A percentile compares a stretch with the other conserved stretches of the same genome.
These are phyloP conservation scores for Polyergus mexicanus DNA, from an alignment of 1,140 invertebrate species.

Conservation along the genomic window DNA sequence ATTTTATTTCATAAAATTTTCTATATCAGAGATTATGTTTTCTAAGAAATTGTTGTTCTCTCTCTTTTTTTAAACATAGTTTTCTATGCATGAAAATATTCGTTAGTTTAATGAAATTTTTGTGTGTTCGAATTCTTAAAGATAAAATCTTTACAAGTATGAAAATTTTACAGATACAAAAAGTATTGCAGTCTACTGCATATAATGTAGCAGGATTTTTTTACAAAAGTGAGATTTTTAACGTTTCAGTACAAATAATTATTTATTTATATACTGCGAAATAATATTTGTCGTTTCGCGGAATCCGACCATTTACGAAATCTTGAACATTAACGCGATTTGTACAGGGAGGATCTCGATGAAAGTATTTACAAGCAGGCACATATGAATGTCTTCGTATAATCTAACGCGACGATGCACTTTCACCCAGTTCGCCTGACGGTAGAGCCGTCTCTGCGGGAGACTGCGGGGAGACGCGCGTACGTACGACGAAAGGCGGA, in stretches of 20 bases:
- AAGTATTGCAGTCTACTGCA: not conserved
- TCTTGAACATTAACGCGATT: not conserved
- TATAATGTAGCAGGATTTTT: not conserved
- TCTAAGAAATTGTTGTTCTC: not conserved
- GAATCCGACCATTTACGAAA: not conserved
- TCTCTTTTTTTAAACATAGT: too few species aligned
- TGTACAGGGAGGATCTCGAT: not conserved
- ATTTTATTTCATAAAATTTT: not conserved
- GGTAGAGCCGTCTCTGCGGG: slow-evolving; percentile 60
- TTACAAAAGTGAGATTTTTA: not conserved
- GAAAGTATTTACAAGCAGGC: slow-evolving; percentile 3
- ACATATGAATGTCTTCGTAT: not conserved
- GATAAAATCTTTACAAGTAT: not conserved
- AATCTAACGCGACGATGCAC: slow-evolving; percentile 8
- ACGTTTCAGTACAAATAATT: not conserved
- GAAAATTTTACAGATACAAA: not conserved
- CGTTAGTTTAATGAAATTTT: not conserved
- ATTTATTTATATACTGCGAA: not conserved
- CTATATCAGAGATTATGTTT: not conserved
- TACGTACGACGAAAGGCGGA: slow-evolving; percentile 52
- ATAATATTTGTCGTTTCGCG: not conserved
- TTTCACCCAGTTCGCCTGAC: slow-evolving; percentile 41
- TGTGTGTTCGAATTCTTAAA: not conserved
- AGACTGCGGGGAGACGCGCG: slow-evolving; percentile 20
- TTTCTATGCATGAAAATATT: not conserved